These are phyloP conservation scores for Brachyistius frenatus DNA, from an alignment of 2,113 vertebrate species.

Conservation along the genomic window DNA sequence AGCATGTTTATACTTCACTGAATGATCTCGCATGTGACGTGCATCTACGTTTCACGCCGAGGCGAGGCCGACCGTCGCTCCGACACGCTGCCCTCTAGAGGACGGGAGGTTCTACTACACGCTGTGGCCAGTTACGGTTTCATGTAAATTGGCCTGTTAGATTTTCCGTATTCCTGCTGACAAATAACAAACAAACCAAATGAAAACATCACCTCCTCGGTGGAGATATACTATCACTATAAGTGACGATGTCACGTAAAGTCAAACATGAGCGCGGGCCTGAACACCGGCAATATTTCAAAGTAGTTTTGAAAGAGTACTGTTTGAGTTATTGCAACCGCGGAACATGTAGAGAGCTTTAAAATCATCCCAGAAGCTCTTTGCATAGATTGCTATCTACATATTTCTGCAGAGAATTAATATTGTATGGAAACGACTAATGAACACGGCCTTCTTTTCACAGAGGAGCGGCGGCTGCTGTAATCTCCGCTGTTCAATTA, in stretches of 20 bases:
- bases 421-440: conserved; percentile 69
- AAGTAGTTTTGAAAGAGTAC: neutral
- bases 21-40: too few relatives aligned
- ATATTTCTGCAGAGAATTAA: conserved; percentile 70
- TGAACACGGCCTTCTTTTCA: conserved; percentile 72
- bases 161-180: too few relatives aligned
- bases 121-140: too few relatives aligned
- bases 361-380: conserved; percentile 40
- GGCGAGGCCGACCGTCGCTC: too few relatives aligned
- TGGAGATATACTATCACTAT: too few relatives aligned
- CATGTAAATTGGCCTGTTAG: too few relatives aligned
- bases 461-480: conserved; percentile 59
- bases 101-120: too few relatives aligned
- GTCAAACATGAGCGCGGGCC: neutral
- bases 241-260: neutral
- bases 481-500: conserved; percentile 82
- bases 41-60: too few relatives aligned
- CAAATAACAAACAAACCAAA: too few relatives aligned
- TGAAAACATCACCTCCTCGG: too few relatives aligned
- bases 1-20: too few relatives aligned
- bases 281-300: neutral
- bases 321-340: conserved; percentile 49
- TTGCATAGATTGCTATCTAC: conserved; percentile 63
- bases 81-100: too few relatives aligned
- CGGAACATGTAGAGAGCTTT: conserved; percentile 24